These are phyloP conservation scores for Imbricaverruca yamaguchii DNA, from an alignment of 2,888 invertebrate genomes.

Conservation along the genomic window DNA sequence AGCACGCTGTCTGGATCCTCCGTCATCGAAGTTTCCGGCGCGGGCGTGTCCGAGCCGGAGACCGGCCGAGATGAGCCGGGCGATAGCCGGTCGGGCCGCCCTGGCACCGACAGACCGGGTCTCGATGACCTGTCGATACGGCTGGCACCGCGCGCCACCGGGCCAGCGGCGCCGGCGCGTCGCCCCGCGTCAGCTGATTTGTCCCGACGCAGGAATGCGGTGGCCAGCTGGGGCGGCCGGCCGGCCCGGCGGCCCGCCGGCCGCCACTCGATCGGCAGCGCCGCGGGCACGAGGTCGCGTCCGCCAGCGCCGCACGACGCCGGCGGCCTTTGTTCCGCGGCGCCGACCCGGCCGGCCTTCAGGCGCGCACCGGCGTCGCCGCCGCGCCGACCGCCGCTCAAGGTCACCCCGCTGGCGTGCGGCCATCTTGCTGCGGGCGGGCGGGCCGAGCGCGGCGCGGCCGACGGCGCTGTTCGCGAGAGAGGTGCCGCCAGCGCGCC, in stretches of 20 bases:
- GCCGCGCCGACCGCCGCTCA: background rate
- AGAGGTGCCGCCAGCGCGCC: background rate
- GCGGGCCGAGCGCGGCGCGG: background rate
- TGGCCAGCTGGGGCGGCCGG: background rate
- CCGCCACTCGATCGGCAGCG: background rate
- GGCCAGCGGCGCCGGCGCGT: background rate
- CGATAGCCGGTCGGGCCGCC: background rate
- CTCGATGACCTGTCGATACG: too few species aligned
- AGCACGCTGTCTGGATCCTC: background rate
- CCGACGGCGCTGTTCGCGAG: background rate
- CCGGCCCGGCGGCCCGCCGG: background rate
- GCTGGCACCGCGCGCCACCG: too few species aligned
- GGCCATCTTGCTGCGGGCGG: conserved; percentile 9
- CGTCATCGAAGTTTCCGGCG: background rate
- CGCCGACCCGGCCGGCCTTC: conserved; percentile 15
- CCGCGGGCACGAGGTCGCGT: background rate
- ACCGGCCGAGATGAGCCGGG: background rate
- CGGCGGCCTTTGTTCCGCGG: background rate
- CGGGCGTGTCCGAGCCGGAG: background rate
- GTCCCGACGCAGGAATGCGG: background rate
- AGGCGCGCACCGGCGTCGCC: background rate
- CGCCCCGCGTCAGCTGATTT: background rate
- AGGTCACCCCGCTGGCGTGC: background rate
- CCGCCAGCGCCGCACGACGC: background rate
- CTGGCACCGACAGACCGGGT: too few species aligned